phyloP scores from a whole-genome alignment of 2,113 vertebrate species.

The Noctilio leporinus region DNA sequence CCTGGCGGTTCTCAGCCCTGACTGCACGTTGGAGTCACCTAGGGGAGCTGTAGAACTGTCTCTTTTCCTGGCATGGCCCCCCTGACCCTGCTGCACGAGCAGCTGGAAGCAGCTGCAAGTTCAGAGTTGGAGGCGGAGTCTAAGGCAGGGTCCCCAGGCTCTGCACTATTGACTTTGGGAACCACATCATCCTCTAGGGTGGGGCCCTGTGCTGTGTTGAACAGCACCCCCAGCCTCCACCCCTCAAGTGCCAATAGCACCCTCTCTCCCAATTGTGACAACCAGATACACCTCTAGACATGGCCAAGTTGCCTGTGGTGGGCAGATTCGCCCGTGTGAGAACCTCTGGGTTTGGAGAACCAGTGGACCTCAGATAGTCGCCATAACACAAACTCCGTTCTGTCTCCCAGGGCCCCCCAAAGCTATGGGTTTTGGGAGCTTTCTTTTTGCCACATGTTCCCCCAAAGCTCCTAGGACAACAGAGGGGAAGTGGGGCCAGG shows the following conservation, averaged over 20 bases:
- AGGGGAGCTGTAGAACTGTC: too few relatives aligned
- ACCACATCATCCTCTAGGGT: fast-evolving
- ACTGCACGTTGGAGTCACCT: neutral
- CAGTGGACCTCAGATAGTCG: neutral
- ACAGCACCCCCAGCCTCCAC: neutral
- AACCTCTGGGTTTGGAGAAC: neutral
- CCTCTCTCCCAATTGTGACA: neutral
- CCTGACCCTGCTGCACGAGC: neutral
- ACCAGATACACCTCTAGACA: neutral
- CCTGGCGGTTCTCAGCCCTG: neutral
- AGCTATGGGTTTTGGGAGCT: neutral
- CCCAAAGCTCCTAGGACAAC: neutral
- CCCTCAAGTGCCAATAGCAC: too few relatives aligned
- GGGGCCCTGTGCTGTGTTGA: fast-evolving
- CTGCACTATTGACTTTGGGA: fast-evolving
- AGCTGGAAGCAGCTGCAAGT: neutral
- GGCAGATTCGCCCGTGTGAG: neutral
- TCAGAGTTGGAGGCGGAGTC: neutral
- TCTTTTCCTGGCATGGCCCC: neutral
- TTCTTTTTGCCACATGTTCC: neutral
- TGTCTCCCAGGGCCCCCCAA: neutral
- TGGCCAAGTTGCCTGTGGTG: neutral
- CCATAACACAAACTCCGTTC: neutral
- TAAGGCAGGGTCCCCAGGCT: too few relatives aligned
- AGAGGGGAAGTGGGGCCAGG: fast-evolving